These are phyloP conservation scores for Kradibia gibbosae DNA, from an alignment of 1,140 invertebrate genomes.

Conservation along the genomic window DNA sequence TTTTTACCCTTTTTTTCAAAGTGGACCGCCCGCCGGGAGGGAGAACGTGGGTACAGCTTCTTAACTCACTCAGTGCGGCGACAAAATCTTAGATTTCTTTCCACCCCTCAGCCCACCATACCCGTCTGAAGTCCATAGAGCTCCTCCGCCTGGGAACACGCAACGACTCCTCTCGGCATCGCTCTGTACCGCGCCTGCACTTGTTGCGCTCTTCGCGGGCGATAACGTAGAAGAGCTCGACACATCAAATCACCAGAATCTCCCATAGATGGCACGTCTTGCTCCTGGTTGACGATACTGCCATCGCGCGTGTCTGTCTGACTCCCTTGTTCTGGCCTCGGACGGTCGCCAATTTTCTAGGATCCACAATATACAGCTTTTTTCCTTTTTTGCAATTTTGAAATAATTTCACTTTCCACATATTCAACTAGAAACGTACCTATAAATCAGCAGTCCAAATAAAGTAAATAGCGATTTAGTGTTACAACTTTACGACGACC, in stretches of 20 bases:
- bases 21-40: not conserved
- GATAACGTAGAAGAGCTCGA: not conserved
- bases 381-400: too few relatives aligned
- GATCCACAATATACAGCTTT: too few relatives aligned
- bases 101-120: not conserved
- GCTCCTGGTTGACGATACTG: conserved; percentile 1
- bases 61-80: not conserved
- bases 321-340: too few relatives aligned
- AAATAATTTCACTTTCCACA: too few relatives aligned
- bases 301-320: conserved; percentile 33
- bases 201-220: not conserved
- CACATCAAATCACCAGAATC: not conserved
- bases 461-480: too few relatives aligned
- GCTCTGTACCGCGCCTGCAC: not conserved
- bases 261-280: conserved; percentile 44
- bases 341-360: too few relatives aligned
- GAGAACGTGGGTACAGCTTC: not conserved
- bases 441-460: too few relatives aligned
- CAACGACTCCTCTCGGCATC: not conserved
- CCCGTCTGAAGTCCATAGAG: not conserved
- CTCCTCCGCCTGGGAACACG: not conserved
- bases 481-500: too few relatives aligned
- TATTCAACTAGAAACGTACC: too few relatives aligned
- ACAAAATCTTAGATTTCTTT: too few relatives aligned
- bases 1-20: conserved; percentile 4